Conservation (phyloP, 2,113 vertebrate genomes). For the Lontra canadensis region DNA sequence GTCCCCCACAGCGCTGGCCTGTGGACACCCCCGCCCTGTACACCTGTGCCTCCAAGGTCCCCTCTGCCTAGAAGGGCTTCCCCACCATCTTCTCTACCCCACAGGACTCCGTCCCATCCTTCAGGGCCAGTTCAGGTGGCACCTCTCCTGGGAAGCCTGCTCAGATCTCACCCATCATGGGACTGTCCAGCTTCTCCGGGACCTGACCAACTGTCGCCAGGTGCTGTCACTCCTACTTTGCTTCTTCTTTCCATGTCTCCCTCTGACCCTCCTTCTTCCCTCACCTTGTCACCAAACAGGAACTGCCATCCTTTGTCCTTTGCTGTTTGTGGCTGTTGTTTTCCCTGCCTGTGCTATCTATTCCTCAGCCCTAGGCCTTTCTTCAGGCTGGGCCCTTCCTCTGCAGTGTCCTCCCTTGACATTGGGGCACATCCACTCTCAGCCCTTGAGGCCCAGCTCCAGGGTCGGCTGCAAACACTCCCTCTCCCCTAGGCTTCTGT, state of each 20-base stretch:
- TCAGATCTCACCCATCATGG: neutral
- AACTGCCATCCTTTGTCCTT: neutral
- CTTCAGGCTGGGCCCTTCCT: neutral
- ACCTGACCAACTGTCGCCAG: neutral
- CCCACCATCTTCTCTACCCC: neutral
- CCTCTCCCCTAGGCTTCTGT: accelerated
- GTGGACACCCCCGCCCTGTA: neutral
- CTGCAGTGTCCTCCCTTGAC: neutral
- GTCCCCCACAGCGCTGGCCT: neutral
- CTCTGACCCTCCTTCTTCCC: neutral
- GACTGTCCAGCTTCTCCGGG: neutral
- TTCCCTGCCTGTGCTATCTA: neutral
- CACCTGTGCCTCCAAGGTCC: accelerated
- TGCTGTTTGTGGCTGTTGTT: neutral
- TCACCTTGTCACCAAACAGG: neutral
- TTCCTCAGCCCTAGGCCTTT: neutral
- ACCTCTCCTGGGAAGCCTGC: neutral
- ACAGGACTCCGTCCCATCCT: neutral
- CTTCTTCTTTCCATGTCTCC: neutral
- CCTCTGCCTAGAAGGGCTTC: neutral
- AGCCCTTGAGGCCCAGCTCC: neutral
- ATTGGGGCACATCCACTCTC: neutral
- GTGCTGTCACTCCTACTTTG: neutral
- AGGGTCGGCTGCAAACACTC: neutral
- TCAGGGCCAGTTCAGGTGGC: neutral